A percentile compares a stretch with the other conserved stretches of the same genome.
phyloP scores from a whole-genome alignment of 2,113 vertebrate species.

The Lagopus muta region DNA sequence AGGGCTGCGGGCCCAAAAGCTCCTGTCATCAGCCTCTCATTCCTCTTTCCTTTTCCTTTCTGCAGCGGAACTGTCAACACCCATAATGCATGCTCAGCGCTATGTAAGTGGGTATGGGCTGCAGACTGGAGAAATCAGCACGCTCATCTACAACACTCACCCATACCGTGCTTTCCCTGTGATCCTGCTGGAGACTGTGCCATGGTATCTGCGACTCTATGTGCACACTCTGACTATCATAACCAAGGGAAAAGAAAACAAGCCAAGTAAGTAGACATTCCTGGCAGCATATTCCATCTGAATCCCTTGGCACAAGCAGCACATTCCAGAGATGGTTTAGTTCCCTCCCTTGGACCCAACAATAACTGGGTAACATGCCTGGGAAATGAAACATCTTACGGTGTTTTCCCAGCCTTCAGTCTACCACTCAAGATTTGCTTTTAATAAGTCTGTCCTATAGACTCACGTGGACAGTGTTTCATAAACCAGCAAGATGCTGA shows the following conservation, averaged over 20 bases:
- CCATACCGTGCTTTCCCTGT: slow-evolving; percentile 92
- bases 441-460: neutral
- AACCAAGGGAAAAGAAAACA: slow-evolving; percentile 93
- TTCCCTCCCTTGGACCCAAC: neutral
- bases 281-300: accelerated
- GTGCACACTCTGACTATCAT: slow-evolving; percentile 92
- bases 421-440: neutral
- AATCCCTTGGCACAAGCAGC: neutral
- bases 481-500: neutral
- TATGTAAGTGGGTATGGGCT: slow-evolving; percentile 94
- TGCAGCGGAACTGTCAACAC: slow-evolving; percentile 82
- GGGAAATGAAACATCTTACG: neutral
- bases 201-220: slow-evolving; percentile 96
- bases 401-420: neutral
- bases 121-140: slow-evolving; percentile 92
- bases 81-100: slow-evolving; percentile 89
- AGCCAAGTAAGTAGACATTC: slow-evolving; percentile 85
- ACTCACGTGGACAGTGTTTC: neutral
- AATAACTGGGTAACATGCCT: neutral
- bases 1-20: neutral
- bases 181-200: slow-evolving; percentile 91
- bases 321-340: neutral
- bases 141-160: slow-evolving; percentile 92
- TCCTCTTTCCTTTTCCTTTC: neutral
- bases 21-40: neutral